These are phyloP conservation scores for Recurvirostra avosetta DNA, from an alignment of 2,113 vertebrate genomes.

Conservation along the genomic window DNA sequence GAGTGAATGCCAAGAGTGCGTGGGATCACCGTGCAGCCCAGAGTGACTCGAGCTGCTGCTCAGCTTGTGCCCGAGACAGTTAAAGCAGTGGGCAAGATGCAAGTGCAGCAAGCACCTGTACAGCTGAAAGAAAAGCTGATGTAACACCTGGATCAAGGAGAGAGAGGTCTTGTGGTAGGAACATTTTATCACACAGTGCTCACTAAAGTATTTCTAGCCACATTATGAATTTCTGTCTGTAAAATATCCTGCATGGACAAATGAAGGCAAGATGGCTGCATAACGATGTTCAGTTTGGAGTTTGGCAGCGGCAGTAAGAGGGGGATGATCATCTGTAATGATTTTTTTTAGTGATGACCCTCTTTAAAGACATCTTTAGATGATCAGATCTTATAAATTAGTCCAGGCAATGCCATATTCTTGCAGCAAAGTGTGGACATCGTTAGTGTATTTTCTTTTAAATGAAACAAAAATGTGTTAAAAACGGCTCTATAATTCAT, in stretches of 20 bases:
- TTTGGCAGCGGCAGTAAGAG: not conserved
- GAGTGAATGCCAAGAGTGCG: rapidly evolving
- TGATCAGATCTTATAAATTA: not conserved
- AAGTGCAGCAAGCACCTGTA: not conserved
- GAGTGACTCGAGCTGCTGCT: rapidly evolving
- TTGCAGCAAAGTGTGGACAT: not conserved
- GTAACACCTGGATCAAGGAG: not conserved
- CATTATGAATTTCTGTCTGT: not conserved
- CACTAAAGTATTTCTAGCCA: not conserved
- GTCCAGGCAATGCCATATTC: not conserved
- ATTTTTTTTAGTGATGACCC: not conserved
- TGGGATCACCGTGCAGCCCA: not conserved
- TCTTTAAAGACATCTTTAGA: not conserved
- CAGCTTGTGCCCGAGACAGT: rapidly evolving
- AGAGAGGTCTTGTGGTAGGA: not conserved
- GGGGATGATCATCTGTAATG: not conserved
- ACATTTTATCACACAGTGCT: not conserved
- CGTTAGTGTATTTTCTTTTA: not conserved
- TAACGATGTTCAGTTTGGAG: not conserved
- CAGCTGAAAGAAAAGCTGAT: not conserved
- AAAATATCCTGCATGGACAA: not conserved
- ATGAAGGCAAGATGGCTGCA: not conserved
- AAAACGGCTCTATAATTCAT: not conserved
- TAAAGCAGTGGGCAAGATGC: not conserved
- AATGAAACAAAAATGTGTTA: not conserved